Base-by-base conservation (phyloP, 1,140 invertebrate species). In the Drosophila gunungcola region DNA sequence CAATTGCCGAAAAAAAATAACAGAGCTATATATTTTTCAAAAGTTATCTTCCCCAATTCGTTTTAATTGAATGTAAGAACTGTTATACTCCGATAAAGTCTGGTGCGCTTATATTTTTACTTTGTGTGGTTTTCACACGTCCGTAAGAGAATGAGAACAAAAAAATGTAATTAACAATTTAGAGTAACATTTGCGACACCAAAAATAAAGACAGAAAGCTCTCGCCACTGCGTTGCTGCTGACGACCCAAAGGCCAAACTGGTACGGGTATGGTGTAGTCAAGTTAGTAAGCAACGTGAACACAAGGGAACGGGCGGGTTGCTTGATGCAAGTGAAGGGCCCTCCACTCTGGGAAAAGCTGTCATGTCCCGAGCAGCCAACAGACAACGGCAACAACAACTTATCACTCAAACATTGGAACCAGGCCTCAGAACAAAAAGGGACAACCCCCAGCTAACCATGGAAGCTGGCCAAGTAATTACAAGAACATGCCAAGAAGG, bases 151-250 rank as follows among this genome's bases (percentile, higher is more conserved):
- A 80, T 61, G 60, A 80, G 73, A 63, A 60, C 51, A 80, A 53
- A 78, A 78, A 78, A 86, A 86, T 80, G 69, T 86, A 85, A 85
- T 85, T 85, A 85, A 86, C 68, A 85, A 85, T 85, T 85, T 85
- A 78, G 55, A 78, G 64, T 56, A 78, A 68, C 68, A 86, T 86
- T 86, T 64, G 45, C 57, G 64, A 53, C 49, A 84, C 39, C 43
- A 75, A 57, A 49, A 57, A 21, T 48, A 69, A 43, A 60, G 38
- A 64, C 41, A 34, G 43, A 53, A 41, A 9, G 45, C 45, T 45
- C 21, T 29, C 42, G 9, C 43, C 36, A 16, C 21, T 16, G 25
- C 48, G 65, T 25, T 41, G 13, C 54, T 13, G 42, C 38, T 32
- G 42, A 29, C 27, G 48, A 61, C 49, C 36, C 29, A 38, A 58